Conservation (phyloP, 2,888 invertebrate genomes). For the Phaonia tiefii region DNA sequence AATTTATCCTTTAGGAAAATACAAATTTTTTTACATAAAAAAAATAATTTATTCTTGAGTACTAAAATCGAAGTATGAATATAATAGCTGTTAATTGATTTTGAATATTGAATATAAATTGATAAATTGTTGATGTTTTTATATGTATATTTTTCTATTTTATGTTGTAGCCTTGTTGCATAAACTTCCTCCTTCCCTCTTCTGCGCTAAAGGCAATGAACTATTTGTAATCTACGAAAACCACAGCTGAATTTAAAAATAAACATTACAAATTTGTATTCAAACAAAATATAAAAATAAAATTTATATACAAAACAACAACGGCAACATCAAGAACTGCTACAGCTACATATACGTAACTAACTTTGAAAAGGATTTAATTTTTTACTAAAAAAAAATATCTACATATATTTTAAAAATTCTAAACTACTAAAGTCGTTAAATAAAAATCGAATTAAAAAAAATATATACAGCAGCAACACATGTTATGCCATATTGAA, state of each 20-base stretch:
- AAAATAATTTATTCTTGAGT: no score
- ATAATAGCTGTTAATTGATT: no score
- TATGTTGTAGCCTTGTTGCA: not conserved
- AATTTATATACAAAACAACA: not conserved
- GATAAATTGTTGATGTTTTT: not conserved
- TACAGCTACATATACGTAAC: no score
- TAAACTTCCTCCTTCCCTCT: no score
- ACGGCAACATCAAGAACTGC: not conserved
- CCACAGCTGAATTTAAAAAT: not conserved
- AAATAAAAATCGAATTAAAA: not conserved
- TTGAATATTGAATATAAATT: no score
- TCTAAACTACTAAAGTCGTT: not conserved
- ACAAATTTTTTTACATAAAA: no score
- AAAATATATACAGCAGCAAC: not conserved
- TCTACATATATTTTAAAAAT: slow-evolving; percentile 19
- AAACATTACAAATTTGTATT: slow-evolving; percentile 3
- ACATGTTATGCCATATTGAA: no score
- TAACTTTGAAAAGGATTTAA: no score
- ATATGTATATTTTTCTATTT: not conserved
- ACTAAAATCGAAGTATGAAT: not conserved
- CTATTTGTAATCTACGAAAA: not conserved
- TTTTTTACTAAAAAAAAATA: no score
- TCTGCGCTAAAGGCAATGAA: slow-evolving; percentile 4
- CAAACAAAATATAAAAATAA: no score
- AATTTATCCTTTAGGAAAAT: no score